Evolutionary conservation across 2,797 vertebrate genomes (phyloP).

Genomic region (Ispidina lecontei): DNA sequence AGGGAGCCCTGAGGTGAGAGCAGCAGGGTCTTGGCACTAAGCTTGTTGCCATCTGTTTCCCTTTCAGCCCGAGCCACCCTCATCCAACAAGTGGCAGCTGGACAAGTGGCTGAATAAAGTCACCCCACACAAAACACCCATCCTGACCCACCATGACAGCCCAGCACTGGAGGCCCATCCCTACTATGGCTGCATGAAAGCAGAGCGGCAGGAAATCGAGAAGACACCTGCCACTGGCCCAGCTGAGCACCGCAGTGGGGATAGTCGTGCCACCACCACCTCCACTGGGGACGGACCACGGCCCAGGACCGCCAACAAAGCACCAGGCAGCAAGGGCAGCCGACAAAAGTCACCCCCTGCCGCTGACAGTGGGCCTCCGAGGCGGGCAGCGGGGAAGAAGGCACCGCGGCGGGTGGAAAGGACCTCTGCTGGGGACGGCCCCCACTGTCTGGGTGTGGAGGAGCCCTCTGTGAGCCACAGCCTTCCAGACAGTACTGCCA

Average conservation of each 20-base stretch:
- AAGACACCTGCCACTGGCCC: slow-evolving; percentile 16
- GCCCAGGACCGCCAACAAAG: slow-evolving; percentile 75
- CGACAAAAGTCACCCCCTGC: slow-evolving; percentile 72
- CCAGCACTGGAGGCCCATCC: slow-evolving; percentile 63
- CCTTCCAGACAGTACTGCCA: slow-evolving; percentile 56
- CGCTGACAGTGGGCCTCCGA: slow-evolving; percentile 42
- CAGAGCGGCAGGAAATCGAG: slow-evolving; percentile 54
- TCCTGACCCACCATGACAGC: slow-evolving; percentile 80
- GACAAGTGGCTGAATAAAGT: slow-evolving; percentile 97
- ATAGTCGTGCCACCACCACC: slow-evolving; percentile 53
- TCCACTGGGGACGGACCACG: slow-evolving; percentile 75
- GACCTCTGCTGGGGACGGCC: slow-evolving; percentile 49
- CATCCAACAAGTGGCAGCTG: slow-evolving; percentile 94
- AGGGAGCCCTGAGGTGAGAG: not conserved
- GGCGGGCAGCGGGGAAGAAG: slow-evolving; percentile 76
- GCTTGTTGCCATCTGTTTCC: not conserved
- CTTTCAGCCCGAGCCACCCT: slow-evolving; percentile 83
- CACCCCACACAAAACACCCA: slow-evolving; percentile 82
- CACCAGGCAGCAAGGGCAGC: slow-evolving; percentile 65
- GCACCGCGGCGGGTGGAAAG: slow-evolving; percentile 75
- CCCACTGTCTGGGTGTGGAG: slow-evolving; percentile 55
- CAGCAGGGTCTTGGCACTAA: not conserved
- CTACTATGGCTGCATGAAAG: slow-evolving; percentile 67
- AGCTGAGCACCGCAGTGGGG: slow-evolving; percentile 70
- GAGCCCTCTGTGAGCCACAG: slow-evolving; percentile 67